A percentile compares a stretch with the other conserved stretches of the same genome.
Conservation (phyloP, 2,113 vertebrate species). For the Grammomys surdaster region DNA sequence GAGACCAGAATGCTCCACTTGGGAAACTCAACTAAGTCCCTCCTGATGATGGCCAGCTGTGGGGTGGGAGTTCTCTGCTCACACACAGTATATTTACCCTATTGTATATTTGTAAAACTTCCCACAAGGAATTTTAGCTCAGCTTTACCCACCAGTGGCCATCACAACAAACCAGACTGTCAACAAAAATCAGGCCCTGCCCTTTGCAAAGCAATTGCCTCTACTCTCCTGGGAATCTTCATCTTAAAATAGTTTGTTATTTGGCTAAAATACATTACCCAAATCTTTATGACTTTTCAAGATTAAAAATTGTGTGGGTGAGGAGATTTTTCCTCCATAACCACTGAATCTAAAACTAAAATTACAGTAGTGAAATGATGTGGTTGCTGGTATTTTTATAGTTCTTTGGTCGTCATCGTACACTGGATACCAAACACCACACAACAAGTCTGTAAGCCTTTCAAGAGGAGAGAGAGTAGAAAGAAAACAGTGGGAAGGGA, state of each 20-base stretch:
- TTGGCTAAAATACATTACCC: constrained; percentile 56
- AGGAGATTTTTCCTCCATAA: constrained; percentile 26
- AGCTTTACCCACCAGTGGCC: constrained; percentile 64
- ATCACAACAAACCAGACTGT: constrained; percentile 75
- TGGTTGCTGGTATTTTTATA: constrained; percentile 36
- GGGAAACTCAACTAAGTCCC: constrained; percentile 56
- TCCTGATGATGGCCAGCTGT: constrained; percentile 66
- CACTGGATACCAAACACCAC: neutral
- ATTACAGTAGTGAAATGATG: constrained; percentile 17
- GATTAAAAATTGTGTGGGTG: constrained; percentile 18
- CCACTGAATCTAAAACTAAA: constrained; percentile 56
- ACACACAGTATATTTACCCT: constrained; percentile 58
- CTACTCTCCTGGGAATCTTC: constrained; percentile 63
- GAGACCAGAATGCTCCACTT: neutral
- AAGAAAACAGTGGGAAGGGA: neutral
- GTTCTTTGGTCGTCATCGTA: constrained; percentile 38
- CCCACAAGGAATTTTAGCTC: constrained; percentile 75
- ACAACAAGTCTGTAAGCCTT: neutral
- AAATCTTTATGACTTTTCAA: constrained; percentile 58
- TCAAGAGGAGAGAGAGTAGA: neutral
- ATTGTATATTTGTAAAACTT: constrained; percentile 77
- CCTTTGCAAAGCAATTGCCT: constrained; percentile 59
- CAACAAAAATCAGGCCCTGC: constrained; percentile 63
- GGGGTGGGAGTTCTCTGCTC: constrained; percentile 43
- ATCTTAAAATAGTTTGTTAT: constrained; percentile 64